These are phyloP conservation scores for Eufriesea mexicana DNA, from an alignment of 1,140 invertebrate species.

Conservation along the genomic window DNA sequence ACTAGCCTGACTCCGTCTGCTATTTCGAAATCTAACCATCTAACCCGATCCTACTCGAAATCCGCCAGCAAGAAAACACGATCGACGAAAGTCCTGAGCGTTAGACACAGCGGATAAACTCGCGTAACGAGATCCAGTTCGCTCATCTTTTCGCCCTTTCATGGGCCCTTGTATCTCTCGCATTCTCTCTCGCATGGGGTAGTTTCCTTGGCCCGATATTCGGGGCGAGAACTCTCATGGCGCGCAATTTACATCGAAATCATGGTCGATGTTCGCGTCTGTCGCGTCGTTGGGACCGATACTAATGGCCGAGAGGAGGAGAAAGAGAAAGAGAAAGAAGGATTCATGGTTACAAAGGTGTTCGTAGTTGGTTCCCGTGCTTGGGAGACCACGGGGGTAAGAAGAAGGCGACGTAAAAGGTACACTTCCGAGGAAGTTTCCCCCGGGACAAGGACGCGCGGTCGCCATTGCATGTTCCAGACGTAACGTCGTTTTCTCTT, in stretches of 20 bases:
- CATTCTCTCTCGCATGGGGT: not conserved
- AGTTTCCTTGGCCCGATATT: not conserved
- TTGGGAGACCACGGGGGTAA: not conserved
- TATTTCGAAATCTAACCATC: too few species aligned
- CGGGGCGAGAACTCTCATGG: not conserved
- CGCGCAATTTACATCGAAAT: slow-evolving; percentile 29
- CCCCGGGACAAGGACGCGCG: not conserved
- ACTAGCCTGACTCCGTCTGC: too few species aligned
- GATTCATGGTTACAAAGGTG: not conserved
- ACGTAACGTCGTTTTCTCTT: slow-evolving; percentile 29
- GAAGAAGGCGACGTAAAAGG: slow-evolving; percentile 17
- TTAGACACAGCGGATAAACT: not conserved
- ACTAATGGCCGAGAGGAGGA: slow-evolving; percentile 9
- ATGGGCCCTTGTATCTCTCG: not conserved
- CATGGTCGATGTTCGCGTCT: not conserved
- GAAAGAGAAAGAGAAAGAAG: too few species aligned
- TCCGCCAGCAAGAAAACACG: too few species aligned
- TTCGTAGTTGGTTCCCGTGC: not conserved
- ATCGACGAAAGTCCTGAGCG: too few species aligned
- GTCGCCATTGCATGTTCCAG: slow-evolving; percentile 39
- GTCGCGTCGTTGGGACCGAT: slow-evolving; percentile 6
- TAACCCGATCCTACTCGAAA: too few species aligned
- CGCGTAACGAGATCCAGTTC: not conserved
- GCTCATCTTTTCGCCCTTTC: not conserved
- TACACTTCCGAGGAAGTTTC: slow-evolving; percentile 5